Percentiles rank a stretch among this genome's conserved stretches.
These are phyloP conservation scores for Cerceris ruficornis DNA, from an alignment of 2,888 invertebrate genomes.

Conservation along the genomic window DNA sequence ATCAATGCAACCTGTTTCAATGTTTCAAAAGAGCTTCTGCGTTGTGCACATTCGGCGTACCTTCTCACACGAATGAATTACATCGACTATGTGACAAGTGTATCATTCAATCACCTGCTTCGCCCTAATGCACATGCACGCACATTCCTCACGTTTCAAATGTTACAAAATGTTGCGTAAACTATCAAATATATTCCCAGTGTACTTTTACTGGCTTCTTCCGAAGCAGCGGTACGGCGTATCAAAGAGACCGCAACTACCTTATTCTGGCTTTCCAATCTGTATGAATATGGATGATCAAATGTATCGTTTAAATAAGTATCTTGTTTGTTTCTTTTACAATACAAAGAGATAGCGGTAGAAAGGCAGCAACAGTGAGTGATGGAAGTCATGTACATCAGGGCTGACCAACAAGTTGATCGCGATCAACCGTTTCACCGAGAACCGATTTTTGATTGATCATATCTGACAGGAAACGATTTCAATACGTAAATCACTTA, in stretches of 20 bases:
- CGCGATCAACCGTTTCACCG: too few species aligned
- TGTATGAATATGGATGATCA: background rate
- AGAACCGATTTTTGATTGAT: too few species aligned
- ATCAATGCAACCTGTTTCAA: background rate
- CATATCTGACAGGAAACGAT: too few species aligned
- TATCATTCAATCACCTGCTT: conserved; percentile 3
- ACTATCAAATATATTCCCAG: background rate
- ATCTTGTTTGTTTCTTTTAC: background rate
- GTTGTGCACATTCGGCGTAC: background rate
- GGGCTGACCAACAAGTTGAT: too few species aligned
- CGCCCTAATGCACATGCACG: conserved; percentile 1
- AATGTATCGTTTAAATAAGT: background rate
- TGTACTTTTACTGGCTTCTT: background rate
- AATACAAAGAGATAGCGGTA: too few species aligned
- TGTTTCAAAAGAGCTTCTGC: background rate
- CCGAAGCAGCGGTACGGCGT: background rate
- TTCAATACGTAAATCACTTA: too few species aligned
- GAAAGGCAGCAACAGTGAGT: background rate
- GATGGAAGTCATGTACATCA: too few species aligned
- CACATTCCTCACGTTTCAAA: conserved; percentile 1
- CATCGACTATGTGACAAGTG: conserved; percentile 6
- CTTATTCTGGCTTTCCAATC: background rate
- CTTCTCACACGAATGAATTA: conserved; percentile 5
- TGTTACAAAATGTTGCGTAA: conserved; percentile 3
- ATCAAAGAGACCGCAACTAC: background rate